A percentile compares a stretch with the other conserved stretches of the same genome.
These are phyloP conservation scores for Cryptus armator DNA, from an alignment of 2,888 invertebrate species.

Conservation along the genomic window DNA sequence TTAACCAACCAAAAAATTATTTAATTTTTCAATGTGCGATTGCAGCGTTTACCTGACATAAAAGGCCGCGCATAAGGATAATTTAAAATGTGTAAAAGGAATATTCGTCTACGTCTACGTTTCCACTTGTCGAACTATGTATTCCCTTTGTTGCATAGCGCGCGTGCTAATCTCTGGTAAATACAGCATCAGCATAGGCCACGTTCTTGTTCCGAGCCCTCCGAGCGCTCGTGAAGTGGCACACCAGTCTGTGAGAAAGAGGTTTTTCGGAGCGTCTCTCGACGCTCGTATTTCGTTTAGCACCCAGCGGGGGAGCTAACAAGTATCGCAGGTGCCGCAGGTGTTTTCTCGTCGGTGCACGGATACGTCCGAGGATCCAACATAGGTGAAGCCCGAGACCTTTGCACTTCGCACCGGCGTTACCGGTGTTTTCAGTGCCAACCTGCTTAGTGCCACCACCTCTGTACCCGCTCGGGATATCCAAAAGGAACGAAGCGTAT, in stretches of 20 bases:
- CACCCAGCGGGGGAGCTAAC: conserved; percentile 48
- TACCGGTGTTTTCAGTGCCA: conserved; percentile 56
- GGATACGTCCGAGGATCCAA: conserved; percentile 6
- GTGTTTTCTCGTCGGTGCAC: conserved; percentile 51
- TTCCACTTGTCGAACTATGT: conserved; percentile 5
- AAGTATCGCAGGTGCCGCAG: conserved; percentile 62
- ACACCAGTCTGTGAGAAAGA: conserved; percentile 16
- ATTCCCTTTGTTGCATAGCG: not conserved
- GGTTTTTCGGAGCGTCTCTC: not conserved
- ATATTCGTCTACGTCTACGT: not conserved
- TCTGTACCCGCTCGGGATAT: conserved; percentile 16
- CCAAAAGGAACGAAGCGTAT: conserved; percentile 55
- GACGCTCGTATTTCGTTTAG: conserved; percentile 6
- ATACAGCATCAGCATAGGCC: not conserved
- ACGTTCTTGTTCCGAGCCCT: conserved; percentile 9
- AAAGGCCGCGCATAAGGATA: not conserved
- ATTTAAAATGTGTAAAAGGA: conserved; percentile 1
- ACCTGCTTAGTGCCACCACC: conserved; percentile 38
- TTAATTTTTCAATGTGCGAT: too few species aligned
- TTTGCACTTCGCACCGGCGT: conserved; percentile 58
- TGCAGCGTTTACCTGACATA: not conserved
- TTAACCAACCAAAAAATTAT: too few species aligned
- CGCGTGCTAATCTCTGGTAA: conserved; percentile 11
- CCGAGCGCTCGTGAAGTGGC: conserved; percentile 26
- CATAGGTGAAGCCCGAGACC: conserved; percentile 1